Evolutionary conservation across 2,888 invertebrate species (phyloP).

Genomic region (Diloba caeruleocephala): DNA sequence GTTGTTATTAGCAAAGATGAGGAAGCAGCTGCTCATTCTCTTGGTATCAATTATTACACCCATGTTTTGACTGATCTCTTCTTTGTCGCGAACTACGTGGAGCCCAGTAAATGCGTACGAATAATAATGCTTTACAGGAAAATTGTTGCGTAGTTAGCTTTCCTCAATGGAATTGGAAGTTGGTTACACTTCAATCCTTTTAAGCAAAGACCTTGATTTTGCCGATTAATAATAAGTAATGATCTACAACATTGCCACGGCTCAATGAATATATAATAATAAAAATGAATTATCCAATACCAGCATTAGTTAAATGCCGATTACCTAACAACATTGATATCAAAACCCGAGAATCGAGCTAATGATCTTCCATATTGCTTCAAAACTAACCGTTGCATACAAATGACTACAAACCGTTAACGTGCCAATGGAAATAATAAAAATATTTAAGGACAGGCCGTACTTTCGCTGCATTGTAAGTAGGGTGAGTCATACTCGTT

Average conservation of each 20-base stretch:
- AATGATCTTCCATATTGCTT: not conserved
- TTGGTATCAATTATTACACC: no score
- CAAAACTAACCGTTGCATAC: constrained; percentile 22
- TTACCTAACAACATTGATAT: constrained; percentile 1
- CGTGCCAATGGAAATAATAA: constrained; percentile 38
- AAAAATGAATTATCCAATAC: constrained; percentile 28
- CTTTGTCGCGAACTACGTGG: no score
- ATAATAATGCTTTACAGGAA: no score
- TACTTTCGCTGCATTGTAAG: constrained; percentile 68
- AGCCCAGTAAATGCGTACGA: no score
- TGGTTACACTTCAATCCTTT: no score
- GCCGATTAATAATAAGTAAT: not conserved
- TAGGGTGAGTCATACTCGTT: constrained; percentile 63
- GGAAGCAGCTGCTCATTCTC: no score
- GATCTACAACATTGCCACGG: not conserved
- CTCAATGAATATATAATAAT: constrained; percentile 18
- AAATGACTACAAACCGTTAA: constrained; percentile 29
- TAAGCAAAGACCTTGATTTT: no score
- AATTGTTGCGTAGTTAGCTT: no score
- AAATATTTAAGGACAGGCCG: constrained; percentile 34
- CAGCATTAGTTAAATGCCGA: constrained; percentile 4
- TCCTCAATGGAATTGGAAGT: no score
- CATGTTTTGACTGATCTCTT: no score
- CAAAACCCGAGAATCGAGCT: not conserved
- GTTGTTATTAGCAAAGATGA: no score